phyloP scores from a whole-genome alignment of 1,140 invertebrate genomes.

The Drosophila tsacasi region DNA sequence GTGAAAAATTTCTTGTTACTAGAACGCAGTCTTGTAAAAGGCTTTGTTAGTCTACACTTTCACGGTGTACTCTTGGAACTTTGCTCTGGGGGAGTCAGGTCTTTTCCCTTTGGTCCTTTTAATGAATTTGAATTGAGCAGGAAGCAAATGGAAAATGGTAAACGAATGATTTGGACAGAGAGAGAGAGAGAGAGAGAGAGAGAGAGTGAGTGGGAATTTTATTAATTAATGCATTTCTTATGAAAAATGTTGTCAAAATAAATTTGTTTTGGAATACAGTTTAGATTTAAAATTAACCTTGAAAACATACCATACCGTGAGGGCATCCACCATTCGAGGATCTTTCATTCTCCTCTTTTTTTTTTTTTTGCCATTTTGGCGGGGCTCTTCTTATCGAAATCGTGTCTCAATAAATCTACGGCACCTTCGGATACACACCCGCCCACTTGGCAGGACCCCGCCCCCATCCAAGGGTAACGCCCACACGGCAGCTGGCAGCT shows the following conservation, averaged over 20 bases:
- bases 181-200: not conserved
- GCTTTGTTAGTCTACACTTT: conserved; percentile 49
- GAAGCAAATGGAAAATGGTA: not conserved
- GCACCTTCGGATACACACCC: conserved; percentile 50
- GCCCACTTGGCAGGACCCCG: conserved; percentile 29
- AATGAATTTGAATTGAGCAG: conserved; percentile 17
- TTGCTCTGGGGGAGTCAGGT: conserved; percentile 5
- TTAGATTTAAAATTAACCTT: not conserved
- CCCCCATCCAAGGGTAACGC: conserved; percentile 1
- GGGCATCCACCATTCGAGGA: conserved; percentile 23
- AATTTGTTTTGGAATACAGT: not conserved
- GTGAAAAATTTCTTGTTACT: conserved; percentile 61
- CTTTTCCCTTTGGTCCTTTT: conserved; percentile 11
- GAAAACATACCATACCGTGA: not conserved
- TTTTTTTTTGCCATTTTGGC: conserved; percentile 33
- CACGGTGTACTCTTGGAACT: conserved; percentile 23
- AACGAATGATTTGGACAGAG: not conserved
- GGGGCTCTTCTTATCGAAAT: conserved; percentile 68
- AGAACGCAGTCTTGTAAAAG: conserved; percentile 47
- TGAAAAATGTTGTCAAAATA: no score
- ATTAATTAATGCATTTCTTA: not conserved
- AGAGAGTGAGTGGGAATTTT: not conserved
- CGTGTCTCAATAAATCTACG: conserved; percentile 79
- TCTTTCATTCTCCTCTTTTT: not conserved
- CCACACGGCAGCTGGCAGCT: conserved; percentile 38